Base-by-base conservation (phyloP, 2,113 vertebrate genomes). In the Manacus vitellinus region DNA sequence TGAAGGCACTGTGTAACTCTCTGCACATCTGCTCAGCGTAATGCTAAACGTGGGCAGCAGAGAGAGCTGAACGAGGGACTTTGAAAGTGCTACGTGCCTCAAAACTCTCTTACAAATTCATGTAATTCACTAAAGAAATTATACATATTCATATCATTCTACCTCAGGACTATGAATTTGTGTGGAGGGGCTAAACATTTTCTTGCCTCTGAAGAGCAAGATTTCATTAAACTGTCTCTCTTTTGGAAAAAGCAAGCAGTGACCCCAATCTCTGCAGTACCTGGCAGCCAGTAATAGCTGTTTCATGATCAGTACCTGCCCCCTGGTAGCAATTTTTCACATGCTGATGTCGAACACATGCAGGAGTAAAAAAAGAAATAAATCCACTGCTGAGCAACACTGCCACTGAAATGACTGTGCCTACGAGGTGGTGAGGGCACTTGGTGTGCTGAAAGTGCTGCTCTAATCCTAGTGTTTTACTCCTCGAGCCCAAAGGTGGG, bases 381-480 rank as follows among this genome's bases (percentile, higher is more conserved):
- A 49, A 35, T 68, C 80, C 79, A 58, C 58, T 79, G 54, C 91
- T 92, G 80, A 93, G 77, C 47, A 87, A 7, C 0, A 0, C 46
- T 91, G 47, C 51, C 11, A 14, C 37, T 88, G 80, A 81, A 91
- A 44, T 67, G 65, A 20, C 51, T 4, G 4, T 66, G 9, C 5
- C 80, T 68, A 10, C 0, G 0, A 61, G 67, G 30, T 0, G 0
- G n/a, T 33, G 41, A 95, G 44, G 67, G 54, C 41, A 31, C 75
- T 73, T 14, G 24, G 22, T 77, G 28, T 52, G 76, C 70, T 44
- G 31, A 85, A 85, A 56, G 12, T 5, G 1, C 75, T 70, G 49
- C 47, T 80, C 68, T 51, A 10, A 52, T 88, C 20, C 33, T 49
- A 22, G 12, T 15, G 16, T 66, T 92, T 41, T 2, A 1, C 39